Evolutionary conservation across 2,113 vertebrate genomes (phyloP).

Genomic region (Maccullochella peelii): DNA sequence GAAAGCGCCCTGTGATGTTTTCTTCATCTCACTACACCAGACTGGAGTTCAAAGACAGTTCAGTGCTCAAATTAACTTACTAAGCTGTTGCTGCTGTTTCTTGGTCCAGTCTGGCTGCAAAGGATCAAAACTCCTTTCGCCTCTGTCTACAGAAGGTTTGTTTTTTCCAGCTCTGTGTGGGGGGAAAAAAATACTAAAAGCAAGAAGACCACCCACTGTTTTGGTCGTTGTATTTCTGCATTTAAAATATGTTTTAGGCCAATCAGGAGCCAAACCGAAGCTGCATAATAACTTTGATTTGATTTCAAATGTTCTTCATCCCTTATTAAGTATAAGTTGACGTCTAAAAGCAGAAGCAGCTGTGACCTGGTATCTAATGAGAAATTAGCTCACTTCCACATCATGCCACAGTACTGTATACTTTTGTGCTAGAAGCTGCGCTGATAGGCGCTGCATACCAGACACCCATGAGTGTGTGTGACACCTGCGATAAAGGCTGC

Average conservation of each 20-base stretch:
- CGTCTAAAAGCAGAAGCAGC: not conserved
- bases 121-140: not conserved
- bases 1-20: not conserved
- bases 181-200: not conserved
- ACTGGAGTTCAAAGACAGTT: slow-evolving; percentile 26
- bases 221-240: not conserved
- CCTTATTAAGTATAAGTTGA: not conserved
- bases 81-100: slow-evolving; percentile 7
- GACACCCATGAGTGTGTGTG: slow-evolving; percentile 3
- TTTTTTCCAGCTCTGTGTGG: not conserved
- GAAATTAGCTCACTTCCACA: not conserved
- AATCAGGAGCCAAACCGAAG: no score
- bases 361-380: not conserved
- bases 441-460: not conserved
- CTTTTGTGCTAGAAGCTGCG: not conserved
- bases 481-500: slow-evolving; percentile 44
- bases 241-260: not conserved
- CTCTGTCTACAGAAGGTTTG: not conserved
- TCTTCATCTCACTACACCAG: no score
- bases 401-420: not conserved
- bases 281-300: not conserved
- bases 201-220: not conserved
- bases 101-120: not conserved
- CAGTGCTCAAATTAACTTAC: not conserved
- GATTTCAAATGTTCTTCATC: not conserved